Base-by-base conservation (phyloP, 1,140 invertebrate genomes). In the Eufriesea mexicana region DNA sequence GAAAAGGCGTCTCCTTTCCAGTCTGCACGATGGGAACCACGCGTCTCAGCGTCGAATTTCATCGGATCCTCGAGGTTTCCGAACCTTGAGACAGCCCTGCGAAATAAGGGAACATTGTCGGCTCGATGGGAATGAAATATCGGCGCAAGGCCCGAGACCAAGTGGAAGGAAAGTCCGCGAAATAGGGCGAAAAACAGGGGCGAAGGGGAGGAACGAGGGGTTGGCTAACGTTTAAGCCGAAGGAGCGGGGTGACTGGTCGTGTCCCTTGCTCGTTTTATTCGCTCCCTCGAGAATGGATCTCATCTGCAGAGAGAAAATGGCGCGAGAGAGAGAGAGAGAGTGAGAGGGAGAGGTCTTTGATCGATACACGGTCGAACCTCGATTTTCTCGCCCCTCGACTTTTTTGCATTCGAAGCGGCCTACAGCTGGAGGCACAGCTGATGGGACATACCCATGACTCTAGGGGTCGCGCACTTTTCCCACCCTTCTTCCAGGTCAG, bases 1-100 rank as follows among this genome's bases (percentile, higher is more conserved):
- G 25, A 64, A 67, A 54, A 75, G 18, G 54, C 54, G 9, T 54
- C 67, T 28, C 10, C 57, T 42, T 62, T 76, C 18, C 47, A n/a
- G 28, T 23, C 25, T 16, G 18, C 18, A 45, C 14, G 51, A n/a
- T 57, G 66, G 49, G 67, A 66, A 72, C 57, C 71, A 25, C 57
- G 47, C 67, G 28, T 61, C 72, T 25, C 70, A 85, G 90, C 85
- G 89, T 91, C 87, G 85, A 91, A 86, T 91, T 91, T 90, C 87
- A 89, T 89, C 88, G 77, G 76, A 73, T 83, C 77, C 47, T 85
- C 71, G 75, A 76, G 83, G 83, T 81, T 85, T 75, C 75, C 77
- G 85, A 79, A 84, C 78, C 64, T 85, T 79, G 73, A 82, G 66
- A 68, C 70, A 67, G 54, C 55, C 51, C 23, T n/a, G 42, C 35